These are phyloP conservation scores for Myzus persicae DNA, from an alignment of 1,140 invertebrate genomes.

Conservation along the genomic window DNA sequence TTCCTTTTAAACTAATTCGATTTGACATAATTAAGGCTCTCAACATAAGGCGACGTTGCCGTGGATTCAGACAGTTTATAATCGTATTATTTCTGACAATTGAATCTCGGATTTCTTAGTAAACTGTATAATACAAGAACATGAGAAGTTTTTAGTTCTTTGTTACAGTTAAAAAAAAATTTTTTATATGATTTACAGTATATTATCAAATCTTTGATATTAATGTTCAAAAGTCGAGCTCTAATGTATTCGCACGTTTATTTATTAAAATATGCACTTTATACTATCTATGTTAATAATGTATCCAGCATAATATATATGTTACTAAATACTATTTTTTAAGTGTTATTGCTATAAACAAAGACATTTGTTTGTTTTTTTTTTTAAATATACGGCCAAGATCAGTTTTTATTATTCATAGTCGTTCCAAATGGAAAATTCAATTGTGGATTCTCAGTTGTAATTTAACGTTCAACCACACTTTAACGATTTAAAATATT, in stretches of 20 bases:
- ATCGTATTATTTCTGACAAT: constrained; percentile 42
- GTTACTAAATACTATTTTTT: background rate
- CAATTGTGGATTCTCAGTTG: background rate
- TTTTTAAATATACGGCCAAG: background rate
- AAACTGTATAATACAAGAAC: background rate
- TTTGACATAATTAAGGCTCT: background rate
- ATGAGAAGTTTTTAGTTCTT: background rate
- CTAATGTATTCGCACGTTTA: background rate
- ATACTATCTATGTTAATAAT: background rate
- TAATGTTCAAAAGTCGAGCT: background rate
- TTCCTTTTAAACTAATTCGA: background rate
- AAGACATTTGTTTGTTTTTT: background rate
- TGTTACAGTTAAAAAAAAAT: background rate
- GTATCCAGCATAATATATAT: background rate
- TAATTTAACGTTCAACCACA: background rate
- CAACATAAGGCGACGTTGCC: background rate
- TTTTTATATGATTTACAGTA: background rate
- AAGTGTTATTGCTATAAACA: background rate
- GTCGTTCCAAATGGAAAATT: background rate
- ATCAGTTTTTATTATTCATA: constrained; percentile 26
- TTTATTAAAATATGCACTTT: background rate
- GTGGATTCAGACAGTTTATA: background rate
- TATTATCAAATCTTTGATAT: background rate
- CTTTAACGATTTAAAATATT: background rate
- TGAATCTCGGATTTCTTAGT: background rate